Conservation (phyloP, 2,888 invertebrate genomes). For the Amblyjoppa proteus region DNA sequence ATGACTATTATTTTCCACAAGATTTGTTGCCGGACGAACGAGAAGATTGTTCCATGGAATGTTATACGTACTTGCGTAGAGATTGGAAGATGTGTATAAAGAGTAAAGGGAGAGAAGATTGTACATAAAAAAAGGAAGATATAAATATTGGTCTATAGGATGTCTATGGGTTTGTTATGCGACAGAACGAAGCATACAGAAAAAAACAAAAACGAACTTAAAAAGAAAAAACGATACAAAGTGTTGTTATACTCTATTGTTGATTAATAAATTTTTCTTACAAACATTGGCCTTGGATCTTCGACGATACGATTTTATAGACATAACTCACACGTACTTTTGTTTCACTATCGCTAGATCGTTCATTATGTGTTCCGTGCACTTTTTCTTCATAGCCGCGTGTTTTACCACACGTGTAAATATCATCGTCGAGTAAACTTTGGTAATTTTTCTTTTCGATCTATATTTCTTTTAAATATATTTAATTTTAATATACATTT, state of each 20-base stretch:
- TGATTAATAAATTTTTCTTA: slow-evolving; percentile 84
- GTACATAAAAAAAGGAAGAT: slow-evolving; percentile 75
- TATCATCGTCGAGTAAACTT: slow-evolving; percentile 46
- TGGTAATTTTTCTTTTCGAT: slow-evolving; percentile 31
- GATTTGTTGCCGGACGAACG: slow-evolving; percentile 80
- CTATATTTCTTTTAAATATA: slow-evolving; percentile 6
- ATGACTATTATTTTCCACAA: slow-evolving; percentile 71
- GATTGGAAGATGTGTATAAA: slow-evolving; percentile 52
- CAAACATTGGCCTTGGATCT: slow-evolving; percentile 83
- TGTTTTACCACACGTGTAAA: slow-evolving; percentile 19
- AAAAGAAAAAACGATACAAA: slow-evolving; percentile 73
- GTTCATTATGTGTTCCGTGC: slow-evolving; percentile 36
- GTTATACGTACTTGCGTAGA: slow-evolving; percentile 78
- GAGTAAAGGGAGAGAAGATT: slow-evolving; percentile 74
- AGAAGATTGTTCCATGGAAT: slow-evolving; percentile 78
- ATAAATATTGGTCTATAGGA: slow-evolving; percentile 76
- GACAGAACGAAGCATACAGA: slow-evolving; percentile 69
- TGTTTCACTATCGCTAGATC: slow-evolving; percentile 53
- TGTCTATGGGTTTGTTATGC: slow-evolving; percentile 84
- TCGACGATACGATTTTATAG: slow-evolving; percentile 74
- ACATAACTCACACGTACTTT: slow-evolving; percentile 56
- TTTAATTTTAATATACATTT: slow-evolving; percentile 26
- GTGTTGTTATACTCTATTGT: slow-evolving; percentile 82
- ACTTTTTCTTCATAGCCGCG: slow-evolving; percentile 47
- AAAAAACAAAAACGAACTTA: slow-evolving; percentile 67